These are phyloP conservation scores for Myodes glareolus DNA, from an alignment of 2,113 vertebrate genomes.

Conservation along the genomic window DNA sequence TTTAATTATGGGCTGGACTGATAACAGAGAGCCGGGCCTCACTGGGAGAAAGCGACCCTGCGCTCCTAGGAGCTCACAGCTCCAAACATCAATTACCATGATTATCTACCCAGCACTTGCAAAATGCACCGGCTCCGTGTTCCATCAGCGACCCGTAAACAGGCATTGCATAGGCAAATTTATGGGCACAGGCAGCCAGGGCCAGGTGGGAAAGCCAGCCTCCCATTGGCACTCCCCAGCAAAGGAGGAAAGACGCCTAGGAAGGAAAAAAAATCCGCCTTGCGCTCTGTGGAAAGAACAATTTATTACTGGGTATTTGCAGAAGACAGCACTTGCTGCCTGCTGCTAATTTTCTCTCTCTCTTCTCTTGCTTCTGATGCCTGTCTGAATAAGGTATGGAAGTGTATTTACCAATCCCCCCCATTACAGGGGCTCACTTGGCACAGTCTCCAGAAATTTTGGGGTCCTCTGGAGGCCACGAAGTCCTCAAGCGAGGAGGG, in stretches of 20 bases:
- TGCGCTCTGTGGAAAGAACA: slow-evolving; percentile 92
- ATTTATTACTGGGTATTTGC: slow-evolving; percentile 95
- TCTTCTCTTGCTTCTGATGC: slow-evolving; percentile 86
- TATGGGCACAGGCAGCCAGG: slow-evolving; percentile 87
- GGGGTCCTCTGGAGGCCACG: slow-evolving; percentile 77
- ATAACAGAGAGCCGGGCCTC: slow-evolving; percentile 90
- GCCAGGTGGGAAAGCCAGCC: slow-evolving; percentile 87
- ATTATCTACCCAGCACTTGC: slow-evolving; percentile 89
- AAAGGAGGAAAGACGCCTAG: slow-evolving; percentile 82
- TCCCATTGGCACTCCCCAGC: slow-evolving; percentile 84
- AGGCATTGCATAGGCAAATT: slow-evolving; percentile 88
- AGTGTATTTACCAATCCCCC: slow-evolving; percentile 89
- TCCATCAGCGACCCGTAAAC: slow-evolving; percentile 89
- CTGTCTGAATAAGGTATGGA: slow-evolving; percentile 94
- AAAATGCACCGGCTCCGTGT: slow-evolving; percentile 87
- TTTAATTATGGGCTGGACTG: slow-evolving; percentile 92
- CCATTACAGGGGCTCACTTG: slow-evolving; percentile 84
- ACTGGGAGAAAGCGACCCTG: slow-evolving; percentile 89
- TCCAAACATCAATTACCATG: slow-evolving; percentile 92
- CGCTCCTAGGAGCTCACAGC: slow-evolving; percentile 87
- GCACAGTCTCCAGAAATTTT: slow-evolving; percentile 86
- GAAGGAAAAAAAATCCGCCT: slow-evolving; percentile 95
- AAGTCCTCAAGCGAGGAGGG: slow-evolving; percentile 83
- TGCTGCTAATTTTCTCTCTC: slow-evolving; percentile 88
- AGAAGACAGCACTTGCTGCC: slow-evolving; percentile 94